phyloP scores from a whole-genome alignment of 2,888 invertebrate genomes.

The Antitype chi region DNA sequence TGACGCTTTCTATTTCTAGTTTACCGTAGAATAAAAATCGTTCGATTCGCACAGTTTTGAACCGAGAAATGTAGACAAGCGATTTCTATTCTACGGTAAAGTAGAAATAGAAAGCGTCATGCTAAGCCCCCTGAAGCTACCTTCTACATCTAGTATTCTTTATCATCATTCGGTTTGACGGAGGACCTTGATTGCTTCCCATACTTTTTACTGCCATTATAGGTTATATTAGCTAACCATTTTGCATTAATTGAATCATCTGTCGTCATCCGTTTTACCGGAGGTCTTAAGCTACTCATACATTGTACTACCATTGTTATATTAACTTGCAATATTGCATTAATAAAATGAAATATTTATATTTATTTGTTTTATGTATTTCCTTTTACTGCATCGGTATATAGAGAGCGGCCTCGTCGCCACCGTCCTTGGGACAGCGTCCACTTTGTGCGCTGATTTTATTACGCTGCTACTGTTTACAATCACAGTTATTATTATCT shows the following conservation, averaged over 20 bases:
- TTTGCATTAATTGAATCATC: neutral
- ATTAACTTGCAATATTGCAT: neutral
- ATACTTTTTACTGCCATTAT: neutral
- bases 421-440: constrained; percentile 68
- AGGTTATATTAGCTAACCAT: neutral
- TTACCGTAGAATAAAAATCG: no score
- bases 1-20: no score
- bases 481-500: constrained; percentile 52
- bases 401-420: constrained; percentile 62
- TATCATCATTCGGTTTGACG: neutral
- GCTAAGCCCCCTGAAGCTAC: neutral
- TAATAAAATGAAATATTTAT: neutral
- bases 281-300: no score
- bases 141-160: neutral
- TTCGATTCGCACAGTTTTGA: no score
- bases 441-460: constrained; percentile 44
- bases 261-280: neutral
- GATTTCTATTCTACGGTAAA: no score
- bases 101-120: no score
- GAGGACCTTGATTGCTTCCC: neutral
- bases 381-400: constrained; percentile 17
- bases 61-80: no score
- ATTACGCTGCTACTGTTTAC: constrained; percentile 41
- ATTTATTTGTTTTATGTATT: constrained; percentile 21
- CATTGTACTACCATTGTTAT: neutral